Conservation (phyloP, 1,140 invertebrate genomes). For the Drosophila prosaltans region DNA sequence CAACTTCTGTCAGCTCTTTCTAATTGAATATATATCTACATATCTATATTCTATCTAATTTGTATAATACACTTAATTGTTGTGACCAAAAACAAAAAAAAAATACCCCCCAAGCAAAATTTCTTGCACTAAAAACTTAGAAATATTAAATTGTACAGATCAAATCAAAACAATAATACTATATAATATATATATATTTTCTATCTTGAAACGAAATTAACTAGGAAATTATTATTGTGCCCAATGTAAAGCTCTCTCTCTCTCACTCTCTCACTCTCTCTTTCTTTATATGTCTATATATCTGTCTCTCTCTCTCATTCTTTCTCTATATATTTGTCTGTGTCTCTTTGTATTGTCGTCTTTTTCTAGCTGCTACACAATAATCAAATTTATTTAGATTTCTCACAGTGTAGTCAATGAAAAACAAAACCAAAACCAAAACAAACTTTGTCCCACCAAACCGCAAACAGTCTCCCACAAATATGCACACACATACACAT, state of each 20-base stretch:
- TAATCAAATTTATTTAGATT: not conserved
- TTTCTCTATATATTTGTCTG: constrained; percentile 40
- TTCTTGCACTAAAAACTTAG: constrained; percentile 6
- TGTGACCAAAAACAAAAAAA: not conserved
- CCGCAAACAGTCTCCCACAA: not conserved
- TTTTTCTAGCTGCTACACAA: not conserved
- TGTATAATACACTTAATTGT: constrained; percentile 64
- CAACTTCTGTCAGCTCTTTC: constrained; percentile 60
- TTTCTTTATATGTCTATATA: not conserved
- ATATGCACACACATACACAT: not conserved
- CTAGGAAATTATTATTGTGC: constrained; percentile 11
- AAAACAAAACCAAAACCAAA: not conserved
- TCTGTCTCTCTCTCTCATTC: not conserved
- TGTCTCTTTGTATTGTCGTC: constrained; percentile 17
- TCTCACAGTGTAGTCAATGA: not conserved
- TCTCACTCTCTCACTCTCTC: not conserved
- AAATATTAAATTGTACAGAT: constrained; percentile 15
- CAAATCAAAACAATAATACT: not conserved
- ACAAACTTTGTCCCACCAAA: not conserved
- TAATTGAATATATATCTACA: constrained; percentile 17
- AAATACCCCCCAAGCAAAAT: constrained; percentile 13
- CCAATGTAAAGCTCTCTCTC: constrained; percentile 18
- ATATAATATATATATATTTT: constrained; percentile 3
- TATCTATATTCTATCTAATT: constrained; percentile 30
- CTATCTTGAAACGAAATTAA: constrained; percentile 10